Base-by-base conservation (phyloP, 2,113 vertebrate genomes). In the Mola mola region DNA sequence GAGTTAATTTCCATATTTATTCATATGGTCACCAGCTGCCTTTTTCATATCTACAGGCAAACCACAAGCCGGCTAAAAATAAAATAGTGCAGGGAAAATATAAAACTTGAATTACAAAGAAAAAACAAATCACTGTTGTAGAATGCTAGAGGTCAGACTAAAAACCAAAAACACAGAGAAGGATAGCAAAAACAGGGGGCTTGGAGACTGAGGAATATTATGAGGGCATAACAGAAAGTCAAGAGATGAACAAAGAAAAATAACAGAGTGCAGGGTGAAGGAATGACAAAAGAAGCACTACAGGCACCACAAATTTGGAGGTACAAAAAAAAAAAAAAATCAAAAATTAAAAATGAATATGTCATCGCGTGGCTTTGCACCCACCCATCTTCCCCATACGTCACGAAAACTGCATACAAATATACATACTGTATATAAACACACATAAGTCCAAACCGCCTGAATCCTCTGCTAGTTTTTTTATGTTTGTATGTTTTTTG, bases 391-490 rank as follows among this genome's bases (percentile, higher is more conserved):
- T 12, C 42, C 36, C 16, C 16, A 84, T 67, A 73, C 68, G 52
- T 57, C 28, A 36, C 57, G 73, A 43, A 81, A 72, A 64, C 46
- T 57, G 49, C 62, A 71, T 58, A 60, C 41, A 72, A 63, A 68
- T 41, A 75, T 48, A 68, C 38, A 78, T 24, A 15, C n/a, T 40
- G 7, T 33, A 47, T 16, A 60, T 25, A 75, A 65, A 60, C 59
- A 68, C 60, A 76, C 66, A 70, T 16, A 33, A 17, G 38, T 63
- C n/a, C 24, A 53, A 69, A 75, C 68, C 52, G 75, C 46, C 53
- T 77, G 49, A 80, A 76, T 66, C 36, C 13, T 61, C 15, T 37
- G 21, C 26, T 38, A 17, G 26, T 65, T 8, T 33, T 26, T 13
- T 34, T 2, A 4, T 34, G 33, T 15, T 34, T n/a, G n/a, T n/a